Percentiles rank a stretch among this genome's conserved stretches.
Conservation (phyloP, 2,113 vertebrate species). For the Grammomys dolichurus region DNA sequence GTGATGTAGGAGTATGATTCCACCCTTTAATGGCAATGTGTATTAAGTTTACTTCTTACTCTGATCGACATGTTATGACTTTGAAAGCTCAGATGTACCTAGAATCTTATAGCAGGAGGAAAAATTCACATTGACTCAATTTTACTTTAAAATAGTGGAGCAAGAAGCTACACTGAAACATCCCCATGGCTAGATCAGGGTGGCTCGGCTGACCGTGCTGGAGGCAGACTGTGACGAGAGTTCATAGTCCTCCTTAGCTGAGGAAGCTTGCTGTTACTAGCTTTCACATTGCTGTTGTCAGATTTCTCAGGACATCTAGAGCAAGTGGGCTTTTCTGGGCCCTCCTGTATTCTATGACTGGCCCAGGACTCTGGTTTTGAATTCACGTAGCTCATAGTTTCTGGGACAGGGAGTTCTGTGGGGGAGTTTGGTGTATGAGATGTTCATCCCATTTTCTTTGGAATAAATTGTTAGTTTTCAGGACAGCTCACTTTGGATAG, state of each 20-base stretch:
- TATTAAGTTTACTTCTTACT: not conserved
- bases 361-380: not conserved
- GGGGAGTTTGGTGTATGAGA: not conserved
- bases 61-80: too few relatives aligned
- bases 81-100: not conserved
- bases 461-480: not conserved
- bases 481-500: not conserved
- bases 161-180: too few relatives aligned
- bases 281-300: not conserved
- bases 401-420: not conserved
- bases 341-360: not conserved
- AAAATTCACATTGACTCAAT: not conserved
- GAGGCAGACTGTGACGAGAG: not conserved
- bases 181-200: too few relatives aligned
- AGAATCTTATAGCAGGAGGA: not conserved
- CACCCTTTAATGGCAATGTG: not conserved
- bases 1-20: not conserved
- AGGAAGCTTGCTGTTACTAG: too few relatives aligned
- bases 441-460: not conserved
- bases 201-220: too few relatives aligned
- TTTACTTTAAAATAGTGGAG: not conserved
- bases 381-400: not conserved
- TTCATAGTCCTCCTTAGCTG: not conserved
- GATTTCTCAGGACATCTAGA: not conserved
- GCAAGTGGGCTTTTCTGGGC: not conserved